Evolutionary conservation across 2,888 invertebrate species (phyloP).

Genomic region (Brenthis hecate): DNA sequence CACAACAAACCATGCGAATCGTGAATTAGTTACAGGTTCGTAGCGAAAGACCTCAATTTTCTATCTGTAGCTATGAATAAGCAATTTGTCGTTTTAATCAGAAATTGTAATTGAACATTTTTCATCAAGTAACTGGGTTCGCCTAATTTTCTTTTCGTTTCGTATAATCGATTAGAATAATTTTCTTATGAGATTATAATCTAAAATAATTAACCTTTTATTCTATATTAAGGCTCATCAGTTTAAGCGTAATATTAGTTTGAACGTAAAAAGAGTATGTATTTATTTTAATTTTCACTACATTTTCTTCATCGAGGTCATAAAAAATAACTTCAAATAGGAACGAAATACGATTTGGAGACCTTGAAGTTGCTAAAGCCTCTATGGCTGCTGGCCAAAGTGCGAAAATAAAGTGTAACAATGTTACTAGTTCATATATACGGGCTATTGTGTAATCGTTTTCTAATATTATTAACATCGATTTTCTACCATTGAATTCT

Average conservation of each 20-base stretch:
- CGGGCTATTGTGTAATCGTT: background rate
- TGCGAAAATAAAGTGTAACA: conserved; percentile 10
- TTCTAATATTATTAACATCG: background rate
- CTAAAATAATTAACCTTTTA: too few species aligned
- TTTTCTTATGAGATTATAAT: too few species aligned
- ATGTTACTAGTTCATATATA: background rate
- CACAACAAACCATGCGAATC: conserved; percentile 21
- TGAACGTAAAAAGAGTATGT: too few species aligned
- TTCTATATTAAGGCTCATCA: too few species aligned
- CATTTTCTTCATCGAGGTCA: conserved; percentile 9
- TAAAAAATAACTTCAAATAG: conserved; percentile 2
- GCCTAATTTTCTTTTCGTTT: too few species aligned
- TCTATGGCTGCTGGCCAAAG: conserved; percentile 16
- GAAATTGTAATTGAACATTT: conserved; percentile 3
- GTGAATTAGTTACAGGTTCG: conserved; percentile 23
- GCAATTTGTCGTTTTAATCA: conserved; percentile 7
- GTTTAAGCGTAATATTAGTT: too few species aligned
- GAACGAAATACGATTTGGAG: background rate
- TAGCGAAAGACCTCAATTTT: conserved; percentile 21
- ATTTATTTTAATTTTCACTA: background rate
- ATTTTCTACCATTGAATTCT: too few species aligned
- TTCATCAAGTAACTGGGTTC: background rate
- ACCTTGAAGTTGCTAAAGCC: conserved; percentile 14
- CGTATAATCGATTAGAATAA: too few species aligned
- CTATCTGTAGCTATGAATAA: conserved; percentile 1